Conservation (phyloP, 2,888 invertebrate species). For the Synanthedon tipuliformis region DNA sequence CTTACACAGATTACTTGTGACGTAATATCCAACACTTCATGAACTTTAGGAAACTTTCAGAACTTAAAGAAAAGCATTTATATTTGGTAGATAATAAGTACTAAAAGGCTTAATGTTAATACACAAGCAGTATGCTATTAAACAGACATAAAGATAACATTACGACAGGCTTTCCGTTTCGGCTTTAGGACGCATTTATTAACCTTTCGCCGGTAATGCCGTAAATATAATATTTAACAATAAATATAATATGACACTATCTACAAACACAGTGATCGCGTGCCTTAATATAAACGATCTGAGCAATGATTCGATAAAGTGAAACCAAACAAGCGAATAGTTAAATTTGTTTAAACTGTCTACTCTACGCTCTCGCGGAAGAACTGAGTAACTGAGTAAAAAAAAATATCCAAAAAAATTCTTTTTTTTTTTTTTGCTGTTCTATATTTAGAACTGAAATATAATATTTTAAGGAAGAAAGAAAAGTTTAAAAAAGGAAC, state of each 20-base stretch:
- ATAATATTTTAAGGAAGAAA: too few relatives aligned
- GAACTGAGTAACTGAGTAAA: constrained; percentile 1
- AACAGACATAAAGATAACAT: neutral
- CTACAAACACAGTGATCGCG: constrained; percentile 18
- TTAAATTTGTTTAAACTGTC: constrained; percentile 29
- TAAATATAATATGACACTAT: constrained; percentile 9
- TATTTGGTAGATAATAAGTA: too few relatives aligned
- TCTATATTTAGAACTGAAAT: too few relatives aligned
- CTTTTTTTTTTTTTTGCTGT: too few relatives aligned
- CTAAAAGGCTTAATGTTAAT: neutral
- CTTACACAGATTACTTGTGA: too few relatives aligned
- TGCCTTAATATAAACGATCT: constrained; percentile 15
- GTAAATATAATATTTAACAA: constrained; percentile 3
- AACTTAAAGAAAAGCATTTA: too few relatives aligned
- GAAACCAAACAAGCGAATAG: constrained; percentile 20
- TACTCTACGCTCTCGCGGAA: constrained; percentile 13
- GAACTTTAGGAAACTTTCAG: too few relatives aligned
- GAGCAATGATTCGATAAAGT: constrained; percentile 26
- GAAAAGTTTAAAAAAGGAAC: too few relatives aligned
- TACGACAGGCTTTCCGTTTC: neutral
- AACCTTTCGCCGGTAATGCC: neutral
- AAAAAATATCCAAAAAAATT: too few relatives aligned
- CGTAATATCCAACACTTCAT: too few relatives aligned
- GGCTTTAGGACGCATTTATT: neutral
- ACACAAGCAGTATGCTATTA: neutral